Base-by-base conservation (phyloP, 1,140 invertebrate genomes). In the Drosophila bipectinata region DNA sequence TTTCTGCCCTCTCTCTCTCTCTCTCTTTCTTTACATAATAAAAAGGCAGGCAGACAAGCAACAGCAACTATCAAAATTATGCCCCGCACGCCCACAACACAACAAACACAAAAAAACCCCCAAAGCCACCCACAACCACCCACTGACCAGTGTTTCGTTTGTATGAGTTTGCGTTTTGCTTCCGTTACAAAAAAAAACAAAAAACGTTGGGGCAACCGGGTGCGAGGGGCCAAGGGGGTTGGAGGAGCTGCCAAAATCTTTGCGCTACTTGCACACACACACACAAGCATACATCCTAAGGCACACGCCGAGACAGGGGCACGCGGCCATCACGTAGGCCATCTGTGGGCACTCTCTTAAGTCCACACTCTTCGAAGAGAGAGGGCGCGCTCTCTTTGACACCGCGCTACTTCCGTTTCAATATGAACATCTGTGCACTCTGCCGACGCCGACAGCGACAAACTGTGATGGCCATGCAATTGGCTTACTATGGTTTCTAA, bases 111-210 rank as follows among this genome's bases (percentile, higher is more conserved):
- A 26, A 18, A 56, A 21, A 34, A 8, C 54, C 14, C 14, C 47
- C 39, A 37, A n/a, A 28, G 15, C 55, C 47, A 61, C 57, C 47
- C 62, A 62, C 18, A 63, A 67, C 69, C 58, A 54, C 44, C 58
- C 45, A 64, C 59, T 63, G 60, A 63, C 67, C 69, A 77, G 56
- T 26, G 61, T 54, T 30, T 52, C 14, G 49, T 69, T 64, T 71
- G 69, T 69, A 69, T 80, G 75, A 62, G 44, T 18, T 77, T 78
- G 71, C 83, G 76, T 77, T 87, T 88, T 72, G 83, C 82, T 87
- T 87, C 82, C 82, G 82, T 88, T 88, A 87, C 81, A 87, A 87
- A 47, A 45, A 10, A 21, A 87, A 47, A 15, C 15, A 0, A 1
- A 45, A 21, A 21, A 9, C 8, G 44, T 18, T 15, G 14, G 14